These are phyloP conservation scores for Apocrypta bakeri DNA, from an alignment of 1,140 invertebrate species.

Conservation along the genomic window DNA sequence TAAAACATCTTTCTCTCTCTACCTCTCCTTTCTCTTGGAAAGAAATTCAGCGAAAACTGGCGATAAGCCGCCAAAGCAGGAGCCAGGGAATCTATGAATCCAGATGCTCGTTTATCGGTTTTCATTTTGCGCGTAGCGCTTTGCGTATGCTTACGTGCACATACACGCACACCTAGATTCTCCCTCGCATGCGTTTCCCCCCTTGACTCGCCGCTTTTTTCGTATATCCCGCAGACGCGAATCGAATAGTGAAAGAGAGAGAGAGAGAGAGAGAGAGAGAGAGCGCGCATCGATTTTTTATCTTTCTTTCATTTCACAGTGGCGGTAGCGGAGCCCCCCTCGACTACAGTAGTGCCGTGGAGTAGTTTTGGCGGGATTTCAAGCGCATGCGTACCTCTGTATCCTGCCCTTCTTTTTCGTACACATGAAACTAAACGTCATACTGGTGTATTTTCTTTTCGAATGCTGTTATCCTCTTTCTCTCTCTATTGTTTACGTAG, in stretches of 20 bases:
- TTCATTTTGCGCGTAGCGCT: neutral
- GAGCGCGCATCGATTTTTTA: constrained; percentile 32
- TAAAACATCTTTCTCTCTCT: neutral
- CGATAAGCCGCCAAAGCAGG: neutral
- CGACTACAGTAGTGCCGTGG: constrained; percentile 39
- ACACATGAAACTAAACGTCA: too few species aligned
- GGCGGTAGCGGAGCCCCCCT: constrained; percentile 42
- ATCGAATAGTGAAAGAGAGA: neutral
- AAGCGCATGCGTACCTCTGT: constrained; percentile 63
- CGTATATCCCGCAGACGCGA: neutral
- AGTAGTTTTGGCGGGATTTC: constrained; percentile 70
- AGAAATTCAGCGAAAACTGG: neutral
- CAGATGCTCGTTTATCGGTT: constrained; percentile 16
- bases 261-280: neutral
- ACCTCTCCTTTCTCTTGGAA: neutral
- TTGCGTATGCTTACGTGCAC: neutral
- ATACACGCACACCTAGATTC: neutral
- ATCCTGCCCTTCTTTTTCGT: constrained; percentile 52
- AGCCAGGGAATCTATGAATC: neutral
- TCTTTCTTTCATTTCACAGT: constrained; percentile 48
- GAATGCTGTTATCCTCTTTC: neutral
- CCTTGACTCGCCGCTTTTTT: constrained; percentile 20
- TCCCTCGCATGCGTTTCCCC: constrained; percentile 39
- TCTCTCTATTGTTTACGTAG: neutral
- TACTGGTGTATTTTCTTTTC: neutral